Percentiles rank a stretch among this genome's conserved stretches.
Evolutionary conservation across 2,113 vertebrate species (phyloP).

Genomic region (Eudyptes chrysolophus): DNA sequence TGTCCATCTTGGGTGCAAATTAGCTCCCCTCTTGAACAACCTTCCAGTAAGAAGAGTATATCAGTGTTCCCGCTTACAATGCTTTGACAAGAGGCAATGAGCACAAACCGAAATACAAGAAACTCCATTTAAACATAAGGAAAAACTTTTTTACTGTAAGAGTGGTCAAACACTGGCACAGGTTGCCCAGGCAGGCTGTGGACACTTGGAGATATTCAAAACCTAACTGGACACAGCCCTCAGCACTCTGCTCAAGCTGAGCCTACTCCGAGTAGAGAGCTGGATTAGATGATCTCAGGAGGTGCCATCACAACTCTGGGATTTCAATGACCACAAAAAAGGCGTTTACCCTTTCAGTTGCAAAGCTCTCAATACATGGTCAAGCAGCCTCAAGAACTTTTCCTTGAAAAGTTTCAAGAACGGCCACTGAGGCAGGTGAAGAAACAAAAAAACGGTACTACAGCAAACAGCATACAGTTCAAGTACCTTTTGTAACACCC

Average conservation of each 20-base stretch:
- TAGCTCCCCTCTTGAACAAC: neutral
- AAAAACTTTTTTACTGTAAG: neutral
- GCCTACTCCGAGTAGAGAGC: neutral
- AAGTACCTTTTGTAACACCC: neutral
- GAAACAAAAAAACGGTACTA: neutral
- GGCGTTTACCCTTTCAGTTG: rapidly evolving
- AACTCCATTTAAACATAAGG: neutral
- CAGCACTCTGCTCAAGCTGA: neutral
- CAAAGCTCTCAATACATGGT: neutral
- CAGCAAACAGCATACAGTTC: neutral
- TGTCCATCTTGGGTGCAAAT: neutral
- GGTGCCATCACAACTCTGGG: no score
- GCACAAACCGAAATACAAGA: neutral
- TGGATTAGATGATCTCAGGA: neutral
- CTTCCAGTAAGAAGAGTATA: neutral
- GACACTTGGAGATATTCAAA: neutral
- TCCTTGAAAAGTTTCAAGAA: neutral
- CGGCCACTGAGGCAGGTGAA: neutral
- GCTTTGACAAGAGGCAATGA: neutral
- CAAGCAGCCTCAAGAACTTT: neutral
- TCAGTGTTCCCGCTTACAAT: neutral
- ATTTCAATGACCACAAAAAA: neutral
- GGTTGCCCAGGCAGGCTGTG: neutral
- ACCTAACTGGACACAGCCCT: neutral
- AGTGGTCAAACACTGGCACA: neutral